These are phyloP conservation scores for Hipparchia semele DNA, from an alignment of 2,888 invertebrate genomes.

Conservation along the genomic window DNA sequence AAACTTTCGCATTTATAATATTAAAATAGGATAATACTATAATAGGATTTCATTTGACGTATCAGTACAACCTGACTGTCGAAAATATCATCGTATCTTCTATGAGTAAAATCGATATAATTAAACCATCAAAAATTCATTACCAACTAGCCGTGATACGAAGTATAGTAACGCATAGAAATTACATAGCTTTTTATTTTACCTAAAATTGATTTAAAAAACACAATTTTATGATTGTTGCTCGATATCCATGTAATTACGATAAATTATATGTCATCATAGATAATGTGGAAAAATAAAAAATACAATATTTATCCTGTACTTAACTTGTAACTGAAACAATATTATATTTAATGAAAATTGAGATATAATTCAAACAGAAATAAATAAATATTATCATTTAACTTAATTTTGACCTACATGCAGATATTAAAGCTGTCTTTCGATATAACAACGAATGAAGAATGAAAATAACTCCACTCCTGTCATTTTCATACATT, in stretches of 20 bases:
- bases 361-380: not conserved
- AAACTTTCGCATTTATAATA: too few relatives aligned
- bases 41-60: too few relatives aligned
- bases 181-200: not conserved
- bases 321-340: not conserved
- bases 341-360: not conserved
- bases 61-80: too few relatives aligned
- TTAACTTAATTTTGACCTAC: constrained; percentile 15
- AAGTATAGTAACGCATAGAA: not conserved
- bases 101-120: not conserved
- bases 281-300: not conserved
- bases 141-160: not conserved
- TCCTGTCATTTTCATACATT: too few relatives aligned
- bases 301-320: too few relatives aligned
- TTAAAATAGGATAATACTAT: too few relatives aligned
- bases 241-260: not conserved
- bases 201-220: not conserved
- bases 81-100: too few relatives aligned
- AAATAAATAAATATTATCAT: not conserved
- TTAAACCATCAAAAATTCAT: constrained; percentile 10
- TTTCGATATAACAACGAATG: constrained; percentile 6
- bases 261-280: not conserved
- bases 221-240: not conserved
- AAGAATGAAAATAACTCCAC: too few relatives aligned
- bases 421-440: constrained; percentile 2